A percentile compares a stretch with the other conserved stretches of the same genome.
Conservation (phyloP, 23 tunicate species). For the Ascidia mentula region DNA sequence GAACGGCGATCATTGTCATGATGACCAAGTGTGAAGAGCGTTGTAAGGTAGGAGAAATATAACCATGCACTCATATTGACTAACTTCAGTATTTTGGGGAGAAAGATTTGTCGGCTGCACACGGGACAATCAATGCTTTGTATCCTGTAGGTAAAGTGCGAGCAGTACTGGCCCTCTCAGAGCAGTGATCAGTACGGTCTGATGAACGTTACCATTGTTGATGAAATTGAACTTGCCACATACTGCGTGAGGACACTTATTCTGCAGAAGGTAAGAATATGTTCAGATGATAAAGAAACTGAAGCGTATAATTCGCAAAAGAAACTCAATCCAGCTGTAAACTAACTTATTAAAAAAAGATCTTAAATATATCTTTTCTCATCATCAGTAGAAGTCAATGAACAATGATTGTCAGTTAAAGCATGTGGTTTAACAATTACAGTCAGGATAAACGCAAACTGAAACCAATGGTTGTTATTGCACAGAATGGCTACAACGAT, state of each 20-base stretch:
- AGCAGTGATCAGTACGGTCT: slow-evolving; percentile 74
- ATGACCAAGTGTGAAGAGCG: slow-evolving; percentile 78
- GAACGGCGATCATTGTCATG: slow-evolving; percentile 92
- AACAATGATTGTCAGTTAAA: too few relatives aligned
- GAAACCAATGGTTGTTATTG: background rate
- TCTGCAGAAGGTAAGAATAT: slow-evolving; percentile 56
- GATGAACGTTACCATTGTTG: slow-evolving; percentile 59
- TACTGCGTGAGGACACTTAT: slow-evolving; percentile 63
- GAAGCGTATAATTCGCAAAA: too few relatives aligned
- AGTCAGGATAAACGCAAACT: too few relatives aligned
- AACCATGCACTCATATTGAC: too few relatives aligned
- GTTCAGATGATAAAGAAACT: too few relatives aligned
- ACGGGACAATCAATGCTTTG: background rate
- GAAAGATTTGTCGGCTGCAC: too few relatives aligned
- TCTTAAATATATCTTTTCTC: too few relatives aligned
- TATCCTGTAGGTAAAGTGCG: slow-evolving; percentile 73
- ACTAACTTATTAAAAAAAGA: too few relatives aligned
- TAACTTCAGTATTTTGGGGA: too few relatives aligned
- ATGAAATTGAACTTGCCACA: slow-evolving; percentile 88
- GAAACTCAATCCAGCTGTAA: too few relatives aligned
- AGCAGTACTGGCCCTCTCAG: slow-evolving; percentile 80
- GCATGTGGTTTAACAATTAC: too few relatives aligned
- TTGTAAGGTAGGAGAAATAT: slow-evolving; percentile 60
- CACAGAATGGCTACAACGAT: slow-evolving; percentile 68
- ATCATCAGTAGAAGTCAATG: too few relatives aligned